phyloP scores from a whole-genome alignment of 2,113 vertebrate genomes.

The Daphoenositta chrysoptera region DNA sequence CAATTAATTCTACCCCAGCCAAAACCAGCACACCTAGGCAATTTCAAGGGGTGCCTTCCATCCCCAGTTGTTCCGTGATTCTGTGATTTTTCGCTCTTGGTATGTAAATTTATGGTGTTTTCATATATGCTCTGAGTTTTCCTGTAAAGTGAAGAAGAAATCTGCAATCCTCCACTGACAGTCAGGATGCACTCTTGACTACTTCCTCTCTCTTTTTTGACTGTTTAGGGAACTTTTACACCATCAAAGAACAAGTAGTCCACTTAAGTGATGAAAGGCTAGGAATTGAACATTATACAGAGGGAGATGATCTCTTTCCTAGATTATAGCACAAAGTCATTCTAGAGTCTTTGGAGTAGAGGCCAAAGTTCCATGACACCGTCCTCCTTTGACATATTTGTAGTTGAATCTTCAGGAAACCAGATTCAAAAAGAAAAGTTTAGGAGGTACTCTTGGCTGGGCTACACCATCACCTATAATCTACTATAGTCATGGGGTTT shows the following conservation, averaged over 20 bases:
- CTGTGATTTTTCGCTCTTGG: not conserved
- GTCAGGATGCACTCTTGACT: not conserved
- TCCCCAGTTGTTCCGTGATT: rapidly evolving
- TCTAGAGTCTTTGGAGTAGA: not conserved
- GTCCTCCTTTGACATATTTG: not conserved
- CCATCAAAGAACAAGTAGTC: not conserved
- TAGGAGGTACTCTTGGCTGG: not conserved
- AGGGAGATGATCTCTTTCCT: not conserved
- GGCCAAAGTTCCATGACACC: rapidly evolving
- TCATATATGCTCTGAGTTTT: not conserved
- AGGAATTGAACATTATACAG: not conserved
- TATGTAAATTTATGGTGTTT: not conserved
- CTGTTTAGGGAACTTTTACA: not conserved
- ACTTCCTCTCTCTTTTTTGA: not conserved
- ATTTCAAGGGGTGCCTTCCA: not conserved
- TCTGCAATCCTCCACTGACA: not conserved
- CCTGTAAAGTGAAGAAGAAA: not conserved
- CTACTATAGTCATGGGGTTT: not conserved
- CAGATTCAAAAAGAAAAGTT: not conserved
- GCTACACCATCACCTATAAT: not conserved
- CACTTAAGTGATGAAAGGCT: not conserved
- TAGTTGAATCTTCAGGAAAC: not conserved
- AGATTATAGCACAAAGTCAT: not conserved
- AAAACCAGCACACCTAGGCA: not conserved
- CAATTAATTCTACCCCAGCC: not conserved